Base-by-base conservation (phyloP, 2,797 vertebrate genomes). In the Luscinia luscinia region DNA sequence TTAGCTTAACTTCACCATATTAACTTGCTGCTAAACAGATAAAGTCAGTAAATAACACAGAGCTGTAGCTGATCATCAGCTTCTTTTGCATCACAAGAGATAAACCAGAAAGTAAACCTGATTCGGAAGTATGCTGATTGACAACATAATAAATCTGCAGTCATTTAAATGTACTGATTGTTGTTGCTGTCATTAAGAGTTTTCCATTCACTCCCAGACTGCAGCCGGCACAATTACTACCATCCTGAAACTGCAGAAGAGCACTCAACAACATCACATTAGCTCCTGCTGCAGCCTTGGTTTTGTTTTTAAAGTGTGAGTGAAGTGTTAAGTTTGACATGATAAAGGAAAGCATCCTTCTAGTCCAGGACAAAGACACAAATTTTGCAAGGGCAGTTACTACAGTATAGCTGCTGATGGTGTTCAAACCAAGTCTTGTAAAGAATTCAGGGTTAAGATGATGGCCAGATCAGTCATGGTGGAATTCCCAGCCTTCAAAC, bases 401-500 rank as follows among this genome's bases (percentile, higher is more conserved):
- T 89, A 68, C 22, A 78, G 76, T 1, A 78, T 66, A 86, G 54
- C 9, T 86, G 55, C 48, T 73, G 88, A 62, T 84, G 64, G 67
- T 46, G 45, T 75, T 89, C 84, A 84, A 54, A 62, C 76, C 0
- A 4, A 76, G 61, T 59, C 77, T 67, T 83, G 73, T 69, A 62
- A 86, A 79, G 91, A 91, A 84, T 57, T 84, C 82, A 38, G 21
- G 67, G 67, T 76, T 73, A 84, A 59, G 85, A 38, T 62, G 61
- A 89, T 72, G 79, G 68, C 69, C 70, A 59, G 59, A 86, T 87
- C 75, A 84, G 86, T 89, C 90, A 90, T 3, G 17, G 72, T 83
- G 14, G 54, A 92, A 87, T 85, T 95, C 78, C 58, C 55, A 94
- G 51, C 62, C 91, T 94, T 89, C 93, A 51, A 74, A 89, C 41